Base-by-base conservation (phyloP, 1,140 invertebrate genomes). In the Zaprionus nigranus region DNA sequence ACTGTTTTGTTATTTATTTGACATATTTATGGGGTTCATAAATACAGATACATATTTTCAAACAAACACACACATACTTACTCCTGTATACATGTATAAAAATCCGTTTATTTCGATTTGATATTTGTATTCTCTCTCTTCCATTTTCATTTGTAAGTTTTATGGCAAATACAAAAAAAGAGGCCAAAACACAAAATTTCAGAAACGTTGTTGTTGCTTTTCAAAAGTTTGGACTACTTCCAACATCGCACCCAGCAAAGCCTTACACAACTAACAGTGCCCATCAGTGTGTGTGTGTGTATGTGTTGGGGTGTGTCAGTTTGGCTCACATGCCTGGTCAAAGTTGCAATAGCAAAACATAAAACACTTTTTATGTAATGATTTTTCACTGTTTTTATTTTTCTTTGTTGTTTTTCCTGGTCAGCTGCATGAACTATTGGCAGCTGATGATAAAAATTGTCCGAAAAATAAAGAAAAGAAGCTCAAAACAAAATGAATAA, bases 381-480 rank as follows among this genome's bases (percentile, higher is more conserved):
- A 81, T 88, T 87, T 65, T 70, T 75, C 54, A 57, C 43, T 69
- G 70, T 81, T 71, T 71, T 58, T 53, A 46, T 54, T 49, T 82
- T 75, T 64, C 38, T 63, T 59, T 85, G 60, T 53, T 67, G 66
- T 68, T 82, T 79, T 69, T 68, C 43, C 64, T 66, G 80, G 78
- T 65, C 81, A 80, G 78, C 83, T 75, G 84, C 81, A 86, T 75
- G 74, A 81, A 88, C 81, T 84, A 87, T 87, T 87, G 83, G 88
- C 83, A 87, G 84, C 84, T 87, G 83, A 87, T 87, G 84, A 88
- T 87, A 87, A 87, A 87, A 87, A 87, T 87, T 81, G 83, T 88
- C 61, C 43, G 28, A 70, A 87, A 83, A 88, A 83, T 72, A 79
- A 79, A 82, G 71, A 63, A 63, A 60, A 59, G 73, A 4, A 53